Evolutionary conservation across 2,888 invertebrate genomes (phyloP).

Genomic region (Pristionchus maxplancki): DNA sequence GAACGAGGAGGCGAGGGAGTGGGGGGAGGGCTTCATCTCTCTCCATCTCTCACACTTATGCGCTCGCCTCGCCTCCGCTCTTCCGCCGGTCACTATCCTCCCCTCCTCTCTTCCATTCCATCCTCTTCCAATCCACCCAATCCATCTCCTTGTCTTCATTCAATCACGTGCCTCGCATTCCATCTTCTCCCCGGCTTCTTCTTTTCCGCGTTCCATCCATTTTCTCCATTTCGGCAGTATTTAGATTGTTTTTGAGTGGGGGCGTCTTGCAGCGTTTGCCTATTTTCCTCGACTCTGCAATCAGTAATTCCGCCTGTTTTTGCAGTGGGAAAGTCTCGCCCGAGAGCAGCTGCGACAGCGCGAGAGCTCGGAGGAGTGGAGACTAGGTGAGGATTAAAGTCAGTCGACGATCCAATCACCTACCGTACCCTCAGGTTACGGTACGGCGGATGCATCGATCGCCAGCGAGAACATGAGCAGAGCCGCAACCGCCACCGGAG

Average conservation of each 20-base stretch:
- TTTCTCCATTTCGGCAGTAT: not conserved
- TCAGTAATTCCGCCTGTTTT: not conserved
- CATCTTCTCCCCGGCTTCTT: conserved; percentile 38
- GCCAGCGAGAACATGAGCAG: conserved; percentile 51
- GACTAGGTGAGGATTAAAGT: conserved; percentile 8
- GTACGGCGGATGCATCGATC: conserved; percentile 51
- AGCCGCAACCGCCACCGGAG: conserved; percentile 51
- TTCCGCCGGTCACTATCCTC: conserved; percentile 33
- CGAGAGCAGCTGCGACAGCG: conserved; percentile 48
- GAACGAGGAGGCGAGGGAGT: conserved; percentile 14
- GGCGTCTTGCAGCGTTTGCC: not conserved
- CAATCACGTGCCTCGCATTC: conserved; percentile 43
- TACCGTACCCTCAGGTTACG: conserved; percentile 15
- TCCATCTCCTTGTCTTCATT: conserved; percentile 50
- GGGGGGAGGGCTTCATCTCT: conserved; percentile 15
- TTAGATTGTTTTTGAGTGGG: conserved; percentile 10
- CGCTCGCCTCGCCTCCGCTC: conserved; percentile 1
- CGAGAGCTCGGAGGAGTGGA: conserved; percentile 49
- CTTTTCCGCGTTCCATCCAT: conserved; percentile 51
- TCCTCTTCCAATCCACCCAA: conserved; percentile 45
- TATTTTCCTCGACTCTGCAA: not conserved
- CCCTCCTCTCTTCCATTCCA: not conserved
- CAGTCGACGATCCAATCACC: not conserved
- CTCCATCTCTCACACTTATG: conserved; percentile 30
- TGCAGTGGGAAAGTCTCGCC: conserved; percentile 51